Conservation (phyloP, 2,888 invertebrate species). For the Choreutis nemorana region DNA sequence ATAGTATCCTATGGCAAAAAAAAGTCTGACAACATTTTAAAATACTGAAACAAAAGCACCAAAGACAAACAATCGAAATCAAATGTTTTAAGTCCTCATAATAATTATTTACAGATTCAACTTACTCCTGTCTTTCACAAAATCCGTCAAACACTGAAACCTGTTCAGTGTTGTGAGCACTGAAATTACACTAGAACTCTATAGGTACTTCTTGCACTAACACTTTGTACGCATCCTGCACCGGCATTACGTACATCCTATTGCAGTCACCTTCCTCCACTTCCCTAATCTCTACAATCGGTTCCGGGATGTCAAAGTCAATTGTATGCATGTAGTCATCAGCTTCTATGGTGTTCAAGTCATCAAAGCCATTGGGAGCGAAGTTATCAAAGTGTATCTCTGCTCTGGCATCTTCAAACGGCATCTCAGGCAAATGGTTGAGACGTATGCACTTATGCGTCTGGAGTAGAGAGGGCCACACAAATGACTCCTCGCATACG, state of each 20-base stretch:
- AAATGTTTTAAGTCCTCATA: too few species aligned
- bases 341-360: constrained; percentile 22
- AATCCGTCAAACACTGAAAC: too few species aligned
- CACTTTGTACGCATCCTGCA: constrained; percentile 30
- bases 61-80: too few species aligned
- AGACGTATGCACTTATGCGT: constrained; percentile 37
- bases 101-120: too few species aligned
- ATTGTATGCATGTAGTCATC: constrained; percentile 32
- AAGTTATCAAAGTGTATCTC: constrained; percentile 39
- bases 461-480: constrained; percentile 34
- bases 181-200: constrained; percentile 47
- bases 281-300: constrained; percentile 35
- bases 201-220: constrained; percentile 50
- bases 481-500: constrained; percentile 41
- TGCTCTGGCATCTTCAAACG: constrained; percentile 35
- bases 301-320: constrained; percentile 48
- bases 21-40: too few species aligned
- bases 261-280: constrained; percentile 14
- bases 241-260: constrained; percentile 9
- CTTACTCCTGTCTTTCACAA: too few species aligned
- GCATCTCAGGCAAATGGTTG: constrained; percentile 27
- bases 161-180: too few species aligned
- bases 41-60: too few species aligned
- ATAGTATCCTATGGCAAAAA: too few species aligned
- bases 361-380: constrained; percentile 23